Evolutionary conservation across 2,888 invertebrate genomes (phyloP).

Genomic region (Peribatodes rhomboidaria): DNA sequence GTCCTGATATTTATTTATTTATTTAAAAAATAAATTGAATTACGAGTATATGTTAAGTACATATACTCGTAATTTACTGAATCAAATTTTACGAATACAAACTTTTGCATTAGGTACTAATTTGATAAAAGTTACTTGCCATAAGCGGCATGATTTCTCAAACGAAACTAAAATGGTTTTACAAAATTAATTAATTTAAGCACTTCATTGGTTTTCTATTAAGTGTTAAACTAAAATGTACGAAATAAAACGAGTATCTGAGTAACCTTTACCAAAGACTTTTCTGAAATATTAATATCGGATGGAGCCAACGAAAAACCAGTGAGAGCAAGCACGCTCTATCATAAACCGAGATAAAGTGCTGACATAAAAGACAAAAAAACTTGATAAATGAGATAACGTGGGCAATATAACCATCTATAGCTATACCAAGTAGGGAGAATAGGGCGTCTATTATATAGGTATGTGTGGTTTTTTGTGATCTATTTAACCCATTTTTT

Average conservation of each 20-base stretch:
- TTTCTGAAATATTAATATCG: constrained; percentile 38
- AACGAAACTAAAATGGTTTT: no score
- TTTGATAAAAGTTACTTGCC: neutral
- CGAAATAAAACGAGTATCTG: neutral
- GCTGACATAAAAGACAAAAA: constrained; percentile 40
- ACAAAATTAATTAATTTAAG: no score
- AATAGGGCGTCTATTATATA: neutral
- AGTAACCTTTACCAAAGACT: constrained; percentile 24
- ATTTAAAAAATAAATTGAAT: no score
- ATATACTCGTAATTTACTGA: no score
- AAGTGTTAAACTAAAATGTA: neutral
- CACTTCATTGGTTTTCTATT: no score
- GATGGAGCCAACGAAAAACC: constrained; percentile 29
- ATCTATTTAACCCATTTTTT: no score
- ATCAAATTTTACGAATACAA: no score
- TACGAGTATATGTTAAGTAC: no score
- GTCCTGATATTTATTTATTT: no score
- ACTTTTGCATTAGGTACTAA: no score
- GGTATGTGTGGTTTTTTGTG: no score
- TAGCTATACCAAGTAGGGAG: neutral
- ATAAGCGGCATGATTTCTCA: neutral
- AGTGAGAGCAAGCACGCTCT: constrained; percentile 32
- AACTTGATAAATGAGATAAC: constrained; percentile 46
- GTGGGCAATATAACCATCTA: constrained; percentile 25
- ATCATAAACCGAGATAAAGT: constrained; percentile 45